Evolutionary conservation across 2,113 vertebrate genomes (phyloP).

Genomic region (Xiphophorus couchianus): DNA sequence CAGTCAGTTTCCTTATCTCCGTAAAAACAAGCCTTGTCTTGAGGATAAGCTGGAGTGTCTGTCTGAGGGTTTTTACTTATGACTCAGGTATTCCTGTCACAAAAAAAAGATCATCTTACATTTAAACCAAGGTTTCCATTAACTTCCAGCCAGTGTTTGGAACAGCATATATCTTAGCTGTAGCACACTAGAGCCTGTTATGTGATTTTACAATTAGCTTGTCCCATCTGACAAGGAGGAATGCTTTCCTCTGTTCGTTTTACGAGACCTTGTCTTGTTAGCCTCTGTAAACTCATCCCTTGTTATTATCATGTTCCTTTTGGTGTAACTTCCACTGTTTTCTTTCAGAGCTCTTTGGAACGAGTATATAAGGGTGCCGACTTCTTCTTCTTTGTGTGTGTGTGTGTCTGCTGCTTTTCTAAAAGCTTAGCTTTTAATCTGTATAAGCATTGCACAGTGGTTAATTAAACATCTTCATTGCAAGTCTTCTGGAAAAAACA

Average conservation of each 20-base stretch:
- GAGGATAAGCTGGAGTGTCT: slow-evolving; percentile 26
- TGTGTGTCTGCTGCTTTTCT: slow-evolving; percentile 11
- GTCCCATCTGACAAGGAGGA: slow-evolving; percentile 35
- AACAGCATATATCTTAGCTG: neutral
- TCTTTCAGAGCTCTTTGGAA: slow-evolving; percentile 56
- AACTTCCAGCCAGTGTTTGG: slow-evolving; percentile 6
- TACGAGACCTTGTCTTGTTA: slow-evolving; percentile 26
- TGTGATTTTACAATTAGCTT: slow-evolving; percentile 48
- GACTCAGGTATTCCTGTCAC: neutral
- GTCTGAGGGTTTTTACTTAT: slow-evolving; percentile 13
- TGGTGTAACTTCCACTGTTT: slow-evolving; percentile 35
- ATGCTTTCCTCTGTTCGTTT: slow-evolving; percentile 37
- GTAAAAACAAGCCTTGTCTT: slow-evolving; percentile 50
- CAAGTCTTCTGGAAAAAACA: neutral
- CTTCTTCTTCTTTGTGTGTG: slow-evolving; percentile 17
- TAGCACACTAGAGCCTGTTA: slow-evolving; percentile 4
- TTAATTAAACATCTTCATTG: slow-evolving; percentile 26
- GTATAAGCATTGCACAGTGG: neutral
- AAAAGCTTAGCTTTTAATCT: slow-evolving; percentile 14
- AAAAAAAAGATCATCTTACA: neutral
- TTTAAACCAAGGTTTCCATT: slow-evolving; percentile 28
- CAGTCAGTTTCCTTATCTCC: slow-evolving; percentile 54
- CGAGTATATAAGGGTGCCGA: slow-evolving; percentile 47
- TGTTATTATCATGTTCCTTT: slow-evolving; percentile 41
- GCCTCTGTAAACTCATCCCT: slow-evolving; percentile 49